Evolutionary conservation across 2,888 invertebrate genomes (phyloP), one percentile per base, ranked within the genome.

Genomic region (Leucania comma): DNA sequence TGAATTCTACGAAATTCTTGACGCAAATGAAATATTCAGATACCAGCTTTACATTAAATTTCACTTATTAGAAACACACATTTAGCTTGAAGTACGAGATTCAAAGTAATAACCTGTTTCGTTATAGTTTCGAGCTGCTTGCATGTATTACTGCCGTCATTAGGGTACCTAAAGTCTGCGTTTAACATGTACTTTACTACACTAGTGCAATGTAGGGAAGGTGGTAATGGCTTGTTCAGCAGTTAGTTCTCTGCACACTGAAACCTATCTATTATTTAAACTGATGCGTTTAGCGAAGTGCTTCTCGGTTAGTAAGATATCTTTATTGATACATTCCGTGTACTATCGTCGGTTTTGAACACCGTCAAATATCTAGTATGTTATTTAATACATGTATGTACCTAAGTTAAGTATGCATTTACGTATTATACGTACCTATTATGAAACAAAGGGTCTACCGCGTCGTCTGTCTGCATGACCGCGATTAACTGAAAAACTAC

Each of bases 221-320:
- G 56, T 56, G 61, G 68, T 75, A 74, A 81, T 74, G 65, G 63
- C 72, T 70, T 63, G 76, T 66, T 78, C 71, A 56, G 57, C 69
- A 62, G 72, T 74, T 78, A 72, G 74, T 77, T 77, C 71, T 42
- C 42, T 71, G 66, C 71, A 73, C 69, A 65, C 73, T 64, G 62
- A 64, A 81, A 76, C 67, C 66, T 72, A 78, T 79, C 50, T 75
- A 67, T 80, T 73, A 81, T 78, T 79, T 57, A 75, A 78, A 78
- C 67, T 59, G 66, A 74, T 68, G 69, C 60, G 68, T 72, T 79
- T 74, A 70, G 42, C 60, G 48, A 59, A 79, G 60, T 58, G 57
- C 54, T 65, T 68, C 35, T 58, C 61, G 42, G 61, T 75, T 65
- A 66, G 59, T 51, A 54, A 71, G 62, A 72, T 57, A 54, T 54